Evolutionary conservation across 2,888 invertebrate species (phyloP).

Genomic region (Watsonalla binaria): DNA sequence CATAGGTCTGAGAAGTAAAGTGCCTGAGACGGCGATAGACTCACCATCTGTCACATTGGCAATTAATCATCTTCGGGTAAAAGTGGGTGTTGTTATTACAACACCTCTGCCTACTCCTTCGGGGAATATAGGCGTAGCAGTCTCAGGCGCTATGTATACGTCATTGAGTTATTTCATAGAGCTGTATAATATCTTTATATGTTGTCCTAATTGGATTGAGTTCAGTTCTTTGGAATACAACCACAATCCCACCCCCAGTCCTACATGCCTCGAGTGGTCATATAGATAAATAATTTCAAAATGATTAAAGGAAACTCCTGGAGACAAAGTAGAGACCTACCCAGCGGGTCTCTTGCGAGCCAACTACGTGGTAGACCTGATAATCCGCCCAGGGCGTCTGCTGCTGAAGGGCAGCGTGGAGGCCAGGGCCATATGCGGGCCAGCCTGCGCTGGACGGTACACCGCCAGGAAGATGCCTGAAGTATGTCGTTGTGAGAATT

Average conservation of each 20-base stretch:
- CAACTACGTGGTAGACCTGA: slow-evolving; percentile 81
- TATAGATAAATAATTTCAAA: not conserved
- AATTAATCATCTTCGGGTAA: no score
- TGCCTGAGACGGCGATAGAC: no score
- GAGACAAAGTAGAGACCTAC: slow-evolving; percentile 31
- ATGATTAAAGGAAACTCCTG: not conserved
- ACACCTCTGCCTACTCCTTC: no score
- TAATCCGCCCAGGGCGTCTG: slow-evolving; percentile 65
- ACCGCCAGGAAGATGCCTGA: slow-evolving; percentile 32
- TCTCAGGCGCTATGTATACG: no score
- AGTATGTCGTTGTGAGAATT: slow-evolving; percentile 37
- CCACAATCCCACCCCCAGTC: not conserved
- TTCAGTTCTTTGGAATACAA: no score
- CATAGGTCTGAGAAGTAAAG: no score
- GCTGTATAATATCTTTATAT: no score
- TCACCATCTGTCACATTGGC: no score
- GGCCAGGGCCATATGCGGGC: slow-evolving; percentile 45
- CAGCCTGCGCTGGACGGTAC: slow-evolving; percentile 32
- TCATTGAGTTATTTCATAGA: not conserved
- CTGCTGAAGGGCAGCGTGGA: slow-evolving; percentile 48
- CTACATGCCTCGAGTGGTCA: no score
- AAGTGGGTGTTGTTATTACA: no score
- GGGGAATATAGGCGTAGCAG: no score
- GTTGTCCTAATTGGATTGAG: no score
- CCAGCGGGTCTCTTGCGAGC: slow-evolving; percentile 77